Conservation (phyloP, 2,113 vertebrate species). For the Pomatorhinus ruficollis region DNA sequence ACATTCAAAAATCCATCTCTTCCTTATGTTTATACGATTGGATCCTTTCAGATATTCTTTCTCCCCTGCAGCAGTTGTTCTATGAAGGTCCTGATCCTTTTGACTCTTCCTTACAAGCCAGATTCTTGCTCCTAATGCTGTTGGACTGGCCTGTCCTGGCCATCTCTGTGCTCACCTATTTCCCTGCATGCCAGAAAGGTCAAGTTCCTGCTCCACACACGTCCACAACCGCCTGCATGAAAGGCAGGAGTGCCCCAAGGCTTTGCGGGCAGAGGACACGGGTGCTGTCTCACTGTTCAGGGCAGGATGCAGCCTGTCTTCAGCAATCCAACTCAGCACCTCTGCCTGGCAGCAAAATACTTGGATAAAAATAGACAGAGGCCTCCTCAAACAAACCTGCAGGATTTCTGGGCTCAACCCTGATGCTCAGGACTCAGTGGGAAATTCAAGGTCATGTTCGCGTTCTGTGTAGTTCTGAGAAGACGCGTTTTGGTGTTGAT, state of each 20-base stretch:
- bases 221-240: rapidly evolving
- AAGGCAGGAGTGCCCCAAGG: neutral
- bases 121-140: neutral
- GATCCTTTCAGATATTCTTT: neutral
- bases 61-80: neutral
- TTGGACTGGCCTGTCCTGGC: neutral
- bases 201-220: neutral
- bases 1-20: neutral
- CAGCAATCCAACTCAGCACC: neutral
- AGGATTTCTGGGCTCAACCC: neutral
- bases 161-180: neutral
- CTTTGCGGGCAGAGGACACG: neutral
- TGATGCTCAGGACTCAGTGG: neutral
- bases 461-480: neutral
- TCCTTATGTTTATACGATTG: neutral
- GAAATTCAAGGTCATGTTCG: neutral
- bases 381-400: neutral
- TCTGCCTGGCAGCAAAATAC: neutral
- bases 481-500: rapidly evolving
- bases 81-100: neutral
- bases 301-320: neutral
- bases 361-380: neutral
- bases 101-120: neutral
- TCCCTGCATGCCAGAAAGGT: neutral
- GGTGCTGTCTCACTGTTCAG: neutral